Evolutionary conservation across 2,888 invertebrate genomes (phyloP), one percentile per base, ranked within the genome.

Genomic region (Drosophila putrida): DNA sequence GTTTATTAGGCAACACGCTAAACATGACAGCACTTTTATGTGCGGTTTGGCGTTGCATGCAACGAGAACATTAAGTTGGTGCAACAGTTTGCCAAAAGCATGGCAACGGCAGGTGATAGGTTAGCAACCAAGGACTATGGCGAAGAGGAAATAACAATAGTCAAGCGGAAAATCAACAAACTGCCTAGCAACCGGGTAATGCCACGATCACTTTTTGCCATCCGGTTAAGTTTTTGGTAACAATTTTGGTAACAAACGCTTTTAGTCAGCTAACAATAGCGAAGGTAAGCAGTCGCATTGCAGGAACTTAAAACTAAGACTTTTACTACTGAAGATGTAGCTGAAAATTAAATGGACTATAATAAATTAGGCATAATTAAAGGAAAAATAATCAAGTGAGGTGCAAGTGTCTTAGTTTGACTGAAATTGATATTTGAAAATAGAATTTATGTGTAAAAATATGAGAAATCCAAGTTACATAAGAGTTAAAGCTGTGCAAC

Each of bases 231-330:
- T 31, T 1, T 6, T 25, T 55, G 35, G 10, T 44, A 55, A 44
- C 55, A 55, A 36, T 73, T 64, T 69, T 50, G 64, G 54, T 57
- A 67, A 57, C 69, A 64, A 57, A 39, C 49, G 47, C 64, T 46
- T 71, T 80, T 64, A 85, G 85, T 85, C 63, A 64, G 71, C 71
- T 68, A 59, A 61, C 46, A 57, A 28, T 58, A 67, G 73, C 73
- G 46, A 75, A 89, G 88, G 90, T 89, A 76, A 84, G 82, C 59
- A 75, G 87, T 86, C 66, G 76, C 41, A 46, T 49, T 6, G 13
- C 55, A 51, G 66, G 61, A 70, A 58, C 20, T 20, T 31, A 50
- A 44, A 74, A 33, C 33, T 33, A 58, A 11, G 5, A 25, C 53
- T 11, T 55, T 55, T 20, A 38, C 8, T 15, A 5, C 15, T 20